Evolutionary conservation across 2,888 invertebrate species (phyloP).

Genomic region (Torymus texanus): DNA sequence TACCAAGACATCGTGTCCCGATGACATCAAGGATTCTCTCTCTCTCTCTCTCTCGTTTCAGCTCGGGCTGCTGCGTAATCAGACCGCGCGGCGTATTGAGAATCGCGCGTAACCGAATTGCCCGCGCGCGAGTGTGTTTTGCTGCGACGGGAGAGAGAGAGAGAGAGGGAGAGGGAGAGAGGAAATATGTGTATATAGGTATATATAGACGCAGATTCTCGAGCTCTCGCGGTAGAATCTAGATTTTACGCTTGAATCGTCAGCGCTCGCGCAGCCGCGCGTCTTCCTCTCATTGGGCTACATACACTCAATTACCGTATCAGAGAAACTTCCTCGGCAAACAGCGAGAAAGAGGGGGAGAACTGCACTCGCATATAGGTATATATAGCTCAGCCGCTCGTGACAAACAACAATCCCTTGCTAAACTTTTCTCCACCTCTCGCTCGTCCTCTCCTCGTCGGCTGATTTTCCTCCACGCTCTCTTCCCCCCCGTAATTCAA

Average conservation of each 20-base stretch:
- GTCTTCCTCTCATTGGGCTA: conserved; percentile 9
- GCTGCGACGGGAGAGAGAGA: not conserved
- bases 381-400: not conserved
- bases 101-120: not conserved
- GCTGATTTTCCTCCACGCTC: conserved; percentile 18
- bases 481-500: conserved; percentile 30
- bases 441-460: not conserved
- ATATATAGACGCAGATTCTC: not conserved
- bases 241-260: conserved; percentile 38
- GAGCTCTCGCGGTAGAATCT: conserved; percentile 11
- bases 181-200: too few relatives aligned
- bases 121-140: conserved; percentile 7
- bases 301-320: conserved; percentile 42
- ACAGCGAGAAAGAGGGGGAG: not conserved
- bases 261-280: not conserved
- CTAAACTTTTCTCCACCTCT: conserved; percentile 44
- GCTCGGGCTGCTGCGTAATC: not conserved
- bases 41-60: too few relatives aligned
- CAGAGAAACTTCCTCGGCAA: conserved; percentile 35
- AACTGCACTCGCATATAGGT: not conserved
- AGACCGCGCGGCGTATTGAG: conserved; percentile 13
- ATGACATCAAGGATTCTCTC: too few relatives aligned
- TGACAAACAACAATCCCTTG: conserved; percentile 47
- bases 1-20: too few relatives aligned
- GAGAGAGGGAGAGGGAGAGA: not conserved